Base-by-base conservation (phyloP, 2,797 vertebrate species). In the Perodicticus potto region DNA sequence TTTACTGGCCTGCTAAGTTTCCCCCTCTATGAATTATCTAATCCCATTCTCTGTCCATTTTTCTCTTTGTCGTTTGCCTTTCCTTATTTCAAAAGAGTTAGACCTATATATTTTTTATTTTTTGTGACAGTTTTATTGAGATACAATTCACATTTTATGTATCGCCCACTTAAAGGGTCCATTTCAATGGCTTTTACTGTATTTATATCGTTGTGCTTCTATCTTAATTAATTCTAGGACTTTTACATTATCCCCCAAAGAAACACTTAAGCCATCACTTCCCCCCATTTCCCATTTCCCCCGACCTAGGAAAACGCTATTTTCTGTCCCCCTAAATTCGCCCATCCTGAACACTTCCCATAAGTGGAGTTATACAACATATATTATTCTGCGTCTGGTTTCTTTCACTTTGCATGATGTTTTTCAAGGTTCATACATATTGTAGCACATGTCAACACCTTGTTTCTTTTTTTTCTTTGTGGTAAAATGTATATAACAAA, bases 111-210 rank as follows among this genome's bases (percentile, higher is more conserved):
- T 2, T 40, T 80, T 57, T 34, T 45, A 29, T 59, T 65, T 74
- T 32, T 34, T n/a, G n/a, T 49, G 37, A 82, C 37, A 53, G 55
- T 40, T 82, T 67, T 43, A 69, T 45, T 83, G 72, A 70, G 34
- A 34, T 55, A 11, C n/a, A 45, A 83, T 29, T 32, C 83, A 40
- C 13, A 11, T 3, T 13, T n/a, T 34, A 13, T 37, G 17, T 53
- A 16, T 40, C 40, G 12, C 34, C 49, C 76, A 11, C 53, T 59
- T 12, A 1, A 27, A 14, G 16, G 55, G 23, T 11, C 57, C 43
- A 7, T 5, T 13, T 37, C n/a, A 10, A 23, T 49, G 22, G 11
- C 9, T n/a, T 37, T n/a, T 8, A 27, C 63, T 3, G 1, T 5
- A 7, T 23, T 17, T 72, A 32, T 40, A 32, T 20, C 65, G 16